A percentile compares a stretch with the other conserved stretches of the same genome.
Conservation (phyloP, 2,797 vertebrate species). For the Hyperoplus lanceolatus region DNA sequence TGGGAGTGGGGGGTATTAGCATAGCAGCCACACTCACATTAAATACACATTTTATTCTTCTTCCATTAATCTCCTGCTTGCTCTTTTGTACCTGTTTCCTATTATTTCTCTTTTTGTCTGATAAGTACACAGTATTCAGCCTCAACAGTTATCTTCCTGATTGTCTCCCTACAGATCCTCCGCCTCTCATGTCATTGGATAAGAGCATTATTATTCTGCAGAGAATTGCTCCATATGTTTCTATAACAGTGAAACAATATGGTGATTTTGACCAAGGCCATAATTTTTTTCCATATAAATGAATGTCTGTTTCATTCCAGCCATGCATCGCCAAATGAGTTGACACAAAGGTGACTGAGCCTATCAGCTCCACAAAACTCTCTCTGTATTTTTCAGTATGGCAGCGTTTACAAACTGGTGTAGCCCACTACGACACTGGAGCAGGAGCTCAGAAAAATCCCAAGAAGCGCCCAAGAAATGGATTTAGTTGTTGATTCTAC, state of each 20-base stretch:
- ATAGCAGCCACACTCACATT: conserved; percentile 23
- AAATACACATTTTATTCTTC: conserved; percentile 29
- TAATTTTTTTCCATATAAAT: too few relatives aligned
- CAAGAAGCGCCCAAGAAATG: too few relatives aligned
- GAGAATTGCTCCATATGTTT: conserved; percentile 45
- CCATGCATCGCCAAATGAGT: too few relatives aligned
- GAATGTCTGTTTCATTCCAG: too few relatives aligned
- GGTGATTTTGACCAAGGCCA: not conserved
- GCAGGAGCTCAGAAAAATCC: too few relatives aligned
- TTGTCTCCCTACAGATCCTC: conserved; percentile 11
- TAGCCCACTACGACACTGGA: too few relatives aligned
- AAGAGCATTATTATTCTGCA: conserved; percentile 35
- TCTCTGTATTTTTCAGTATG: too few relatives aligned
- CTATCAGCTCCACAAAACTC: too few relatives aligned
- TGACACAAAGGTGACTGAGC: too few relatives aligned
- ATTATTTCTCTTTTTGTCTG: not conserved
- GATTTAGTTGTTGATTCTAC: too few relatives aligned
- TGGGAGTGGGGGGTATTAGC: not conserved
- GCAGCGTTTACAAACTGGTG: too few relatives aligned
- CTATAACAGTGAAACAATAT: conserved; percentile 50
- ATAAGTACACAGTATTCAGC: not conserved
- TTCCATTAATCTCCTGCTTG: conserved; percentile 27
- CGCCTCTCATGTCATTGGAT: conserved; percentile 25
- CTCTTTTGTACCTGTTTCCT: not conserved
- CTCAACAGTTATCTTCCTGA: not conserved